phyloP scores from a whole-genome alignment of 2,888 invertebrate species.

The Dolichomitus sp. region DNA sequence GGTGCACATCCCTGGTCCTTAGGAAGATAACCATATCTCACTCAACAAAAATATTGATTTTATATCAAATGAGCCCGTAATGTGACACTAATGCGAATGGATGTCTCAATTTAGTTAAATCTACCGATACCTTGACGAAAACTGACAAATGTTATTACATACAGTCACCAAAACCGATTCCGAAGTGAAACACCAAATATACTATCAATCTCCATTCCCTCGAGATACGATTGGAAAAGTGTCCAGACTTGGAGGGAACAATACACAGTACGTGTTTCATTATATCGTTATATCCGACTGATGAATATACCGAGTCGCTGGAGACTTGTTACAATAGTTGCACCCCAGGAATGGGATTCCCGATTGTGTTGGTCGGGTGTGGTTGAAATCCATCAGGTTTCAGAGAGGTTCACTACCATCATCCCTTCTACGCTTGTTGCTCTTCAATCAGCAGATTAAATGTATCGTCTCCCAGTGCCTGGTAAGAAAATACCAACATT shows the following conservation, averaged over 20 bases:
- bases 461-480: background rate
- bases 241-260: constrained; percentile 7
- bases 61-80: background rate
- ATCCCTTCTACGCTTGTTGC: constrained; percentile 9
- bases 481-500: constrained; percentile 6
- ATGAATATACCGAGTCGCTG: constrained; percentile 1
- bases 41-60: background rate
- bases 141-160: background rate
- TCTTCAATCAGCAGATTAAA: background rate
- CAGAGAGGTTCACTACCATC: background rate
- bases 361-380: constrained; percentile 13
- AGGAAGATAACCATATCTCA: background rate
- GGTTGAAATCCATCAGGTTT: constrained; percentile 32
- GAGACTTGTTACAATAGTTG: constrained; percentile 26
- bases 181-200: constrained; percentile 18
- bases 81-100: background rate
- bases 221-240: constrained; percentile 41
- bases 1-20: no score
- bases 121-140: background rate
- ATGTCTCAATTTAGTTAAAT: background rate
- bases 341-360: constrained; percentile 40
- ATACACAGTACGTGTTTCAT: background rate
- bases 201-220: constrained; percentile 24
- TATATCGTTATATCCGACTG: constrained; percentile 36
- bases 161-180: background rate